These are phyloP conservation scores for Diachrysia chrysitis DNA, from an alignment of 2,888 invertebrate genomes.

Conservation along the genomic window DNA sequence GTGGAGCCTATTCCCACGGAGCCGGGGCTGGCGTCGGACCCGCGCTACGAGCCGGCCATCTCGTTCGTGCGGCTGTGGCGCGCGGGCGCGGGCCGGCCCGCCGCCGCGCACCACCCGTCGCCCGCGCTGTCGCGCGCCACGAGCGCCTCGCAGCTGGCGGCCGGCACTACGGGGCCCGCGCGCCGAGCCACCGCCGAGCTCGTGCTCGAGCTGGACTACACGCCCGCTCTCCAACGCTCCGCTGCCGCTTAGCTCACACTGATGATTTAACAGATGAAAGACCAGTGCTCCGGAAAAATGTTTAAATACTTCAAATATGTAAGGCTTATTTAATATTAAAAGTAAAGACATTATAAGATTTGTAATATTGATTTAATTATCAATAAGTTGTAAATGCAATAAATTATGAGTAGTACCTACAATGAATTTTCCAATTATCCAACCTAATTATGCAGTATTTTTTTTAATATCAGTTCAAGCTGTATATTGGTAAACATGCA, in stretches of 20 bases:
- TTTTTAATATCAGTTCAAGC: background rate
- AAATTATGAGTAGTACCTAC: conserved; percentile 33
- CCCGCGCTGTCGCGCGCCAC: background rate
- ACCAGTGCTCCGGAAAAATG: background rate
- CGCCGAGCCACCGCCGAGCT: conserved; percentile 24
- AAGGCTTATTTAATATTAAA: background rate
- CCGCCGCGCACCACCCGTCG: background rate
- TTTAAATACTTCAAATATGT: background rate
- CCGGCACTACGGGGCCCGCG: background rate
- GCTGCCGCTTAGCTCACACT: background rate
- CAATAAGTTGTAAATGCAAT: conserved; percentile 45
- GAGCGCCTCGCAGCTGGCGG: conserved; percentile 20
- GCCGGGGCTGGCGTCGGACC: too few species aligned
- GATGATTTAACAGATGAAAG: background rate
- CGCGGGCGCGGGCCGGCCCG: background rate
- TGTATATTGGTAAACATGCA: conserved; percentile 2
- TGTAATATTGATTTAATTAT: conserved; percentile 35
- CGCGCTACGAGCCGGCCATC: conserved; percentile 29
- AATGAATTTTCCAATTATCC: conserved; percentile 4
- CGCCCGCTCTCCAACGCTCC: background rate
- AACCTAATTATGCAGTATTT: background rate
- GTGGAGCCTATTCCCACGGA: background rate
- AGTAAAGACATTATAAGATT: background rate
- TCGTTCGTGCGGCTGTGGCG: conserved; percentile 63
- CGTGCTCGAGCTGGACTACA: conserved; percentile 52